Base-by-base conservation (phyloP, 2,113 vertebrate genomes). In the Osmerus mordax region DNA sequence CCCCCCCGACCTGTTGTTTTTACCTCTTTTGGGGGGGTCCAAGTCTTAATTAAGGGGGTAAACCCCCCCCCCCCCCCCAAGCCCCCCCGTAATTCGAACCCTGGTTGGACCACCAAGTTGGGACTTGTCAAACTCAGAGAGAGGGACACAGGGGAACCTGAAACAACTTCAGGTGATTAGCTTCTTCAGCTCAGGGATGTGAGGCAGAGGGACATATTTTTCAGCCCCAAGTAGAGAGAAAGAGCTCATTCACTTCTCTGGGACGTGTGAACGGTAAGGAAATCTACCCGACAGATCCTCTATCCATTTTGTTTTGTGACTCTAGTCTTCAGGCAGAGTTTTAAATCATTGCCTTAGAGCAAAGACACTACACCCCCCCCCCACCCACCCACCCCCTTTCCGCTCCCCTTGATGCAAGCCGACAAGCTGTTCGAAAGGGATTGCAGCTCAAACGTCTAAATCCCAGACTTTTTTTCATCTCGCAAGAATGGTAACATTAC, bases 381-480 rank as follows among this genome's bases (percentile, higher is more conserved):
- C 9, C 41, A 12, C 36, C 1, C 36, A 0, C 3, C 29, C 32
- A 36, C 4, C 32, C 32, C 32, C 4, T 6, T 36, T 1, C 32
- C 5, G 5, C 32, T 28, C 28, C 28, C 28, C 60, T 23, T 16
- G 15, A 64, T 18, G 32, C 3, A 8, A 47, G 9, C 64, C 12
- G 64, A 47, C 64, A 65, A 51, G 64, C 64, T 51, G 64, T 18
- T 65, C 21, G 14, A 51, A 41, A 65, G 36, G 11, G n/a, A 21
- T 41, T 21, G 32, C 64, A 47, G 19, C 64, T 51, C 32, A 65
- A 65, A 65, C 41, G 63, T 65, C 63, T n/a, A 41, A 65, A 65
- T 65, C 36, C 19, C 18, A n/a, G 11, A 65, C 4, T 36, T 18
- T 0, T n/a, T 64, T 64, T 36, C 29, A 18, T 32, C 14, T 41